Conservation (phyloP, 1,140 invertebrate species). For the Marisa cornuarietis region DNA sequence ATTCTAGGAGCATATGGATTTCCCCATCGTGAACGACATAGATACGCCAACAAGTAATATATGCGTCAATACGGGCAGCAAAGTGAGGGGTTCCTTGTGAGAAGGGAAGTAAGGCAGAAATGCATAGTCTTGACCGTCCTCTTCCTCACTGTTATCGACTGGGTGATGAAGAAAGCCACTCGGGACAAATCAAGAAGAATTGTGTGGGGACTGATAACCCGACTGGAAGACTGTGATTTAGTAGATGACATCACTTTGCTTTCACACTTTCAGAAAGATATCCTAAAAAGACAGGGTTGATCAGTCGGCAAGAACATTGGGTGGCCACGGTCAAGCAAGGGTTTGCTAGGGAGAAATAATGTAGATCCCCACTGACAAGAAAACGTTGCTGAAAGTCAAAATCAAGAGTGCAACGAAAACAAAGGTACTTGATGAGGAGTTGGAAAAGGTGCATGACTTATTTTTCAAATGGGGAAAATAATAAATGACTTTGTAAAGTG, state of each 20-base stretch:
- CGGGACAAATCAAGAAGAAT: slow-evolving; percentile 11
- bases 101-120: slow-evolving; percentile 33
- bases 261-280: slow-evolving; percentile 22
- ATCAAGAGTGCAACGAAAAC: neutral
- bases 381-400: slow-evolving; percentile 20
- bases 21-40: slow-evolving; percentile 25
- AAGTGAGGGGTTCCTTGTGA: slow-evolving; percentile 12
- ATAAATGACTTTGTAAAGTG: no score
- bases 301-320: slow-evolving; percentile 2
- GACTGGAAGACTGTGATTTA: slow-evolving; percentile 17
- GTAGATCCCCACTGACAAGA: no score
- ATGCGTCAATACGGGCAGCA: slow-evolving; percentile 5
- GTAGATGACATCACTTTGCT: slow-evolving; percentile 29
- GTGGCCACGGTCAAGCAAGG: no score
- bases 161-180: slow-evolving; percentile 30
- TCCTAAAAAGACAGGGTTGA: slow-evolving; percentile 17
- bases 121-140: slow-evolving; percentile 35
- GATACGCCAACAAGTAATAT: slow-evolving; percentile 23
- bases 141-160: slow-evolving; percentile 37
- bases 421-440: neutral
- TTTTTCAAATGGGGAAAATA: no score
- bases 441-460: neutral
- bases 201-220: neutral
- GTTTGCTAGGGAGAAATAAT: no score
- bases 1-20: slow-evolving; percentile 21